Percentiles rank a stretch among this genome's conserved stretches.
Conservation (phyloP, 2,888 invertebrate species). For the Agonopterix arenella region DNA sequence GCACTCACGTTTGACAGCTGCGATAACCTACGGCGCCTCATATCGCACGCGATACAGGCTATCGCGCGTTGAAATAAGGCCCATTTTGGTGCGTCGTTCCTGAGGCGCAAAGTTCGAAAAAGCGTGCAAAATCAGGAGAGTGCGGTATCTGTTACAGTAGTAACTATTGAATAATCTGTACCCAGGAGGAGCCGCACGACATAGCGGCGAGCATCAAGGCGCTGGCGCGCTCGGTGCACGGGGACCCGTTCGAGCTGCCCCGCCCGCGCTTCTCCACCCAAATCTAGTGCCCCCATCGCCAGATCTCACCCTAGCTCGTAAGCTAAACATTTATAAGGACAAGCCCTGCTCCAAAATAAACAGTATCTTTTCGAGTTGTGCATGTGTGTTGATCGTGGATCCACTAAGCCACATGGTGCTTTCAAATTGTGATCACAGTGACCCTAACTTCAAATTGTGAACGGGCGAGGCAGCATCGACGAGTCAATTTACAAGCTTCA, state of each 20-base stretch:
- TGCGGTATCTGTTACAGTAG: too few relatives aligned
- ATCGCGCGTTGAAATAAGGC: too few relatives aligned
- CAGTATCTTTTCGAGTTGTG: constrained; percentile 28
- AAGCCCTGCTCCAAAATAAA: constrained; percentile 18
- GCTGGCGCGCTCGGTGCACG: constrained; percentile 93
- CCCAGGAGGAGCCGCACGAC: constrained; percentile 81
- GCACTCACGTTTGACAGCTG: too few relatives aligned
- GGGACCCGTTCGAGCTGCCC: constrained; percentile 93
- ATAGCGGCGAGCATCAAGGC: constrained; percentile 95
- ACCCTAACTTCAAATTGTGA: constrained; percentile 39
- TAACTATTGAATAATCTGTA: too few relatives aligned
- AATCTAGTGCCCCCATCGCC: constrained; percentile 74
- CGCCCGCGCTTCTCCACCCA: constrained; percentile 90
- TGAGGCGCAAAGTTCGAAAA: too few relatives aligned
- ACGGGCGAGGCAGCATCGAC: background rate
- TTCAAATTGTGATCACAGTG: constrained; percentile 53
- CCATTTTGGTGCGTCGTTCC: too few relatives aligned
- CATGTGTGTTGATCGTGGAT: constrained; percentile 24
- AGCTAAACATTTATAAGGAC: constrained; percentile 11
- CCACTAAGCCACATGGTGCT: constrained; percentile 49
- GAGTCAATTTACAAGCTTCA: background rate
- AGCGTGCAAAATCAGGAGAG: too few relatives aligned
- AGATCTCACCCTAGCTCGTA: background rate
- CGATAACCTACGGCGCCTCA: too few relatives aligned
- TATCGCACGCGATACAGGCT: too few relatives aligned